A percentile compares a stretch with the other conserved stretches of the same genome.
These are phyloP conservation scores for Salminus brasiliensis DNA, from an alignment of 2,113 vertebrate species.

Conservation along the genomic window DNA sequence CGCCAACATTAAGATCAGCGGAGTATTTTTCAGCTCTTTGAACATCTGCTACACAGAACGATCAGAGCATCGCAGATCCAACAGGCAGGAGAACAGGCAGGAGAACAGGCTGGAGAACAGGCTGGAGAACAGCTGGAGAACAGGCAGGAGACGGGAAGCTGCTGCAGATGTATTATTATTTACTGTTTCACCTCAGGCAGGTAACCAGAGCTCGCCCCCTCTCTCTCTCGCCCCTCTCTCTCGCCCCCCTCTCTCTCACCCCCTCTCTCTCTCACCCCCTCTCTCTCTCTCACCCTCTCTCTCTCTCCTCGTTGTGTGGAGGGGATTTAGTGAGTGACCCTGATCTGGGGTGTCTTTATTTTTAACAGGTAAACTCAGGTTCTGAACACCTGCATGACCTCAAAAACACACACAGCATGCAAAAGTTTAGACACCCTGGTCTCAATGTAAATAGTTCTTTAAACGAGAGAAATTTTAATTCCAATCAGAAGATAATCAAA, in stretches of 20 bases:
- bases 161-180: constrained; percentile 17
- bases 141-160: background rate
- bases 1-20: background rate
- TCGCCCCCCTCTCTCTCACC: background rate
- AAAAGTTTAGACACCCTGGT: too few relatives aligned
- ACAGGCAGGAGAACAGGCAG: background rate
- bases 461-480: too few relatives aligned
- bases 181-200: constrained; percentile 1
- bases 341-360: background rate
- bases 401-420: too few relatives aligned
- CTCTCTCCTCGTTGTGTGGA: background rate
- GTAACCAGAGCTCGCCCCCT: background rate
- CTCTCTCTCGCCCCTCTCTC: background rate
- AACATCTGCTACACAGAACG: background rate
- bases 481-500: too few relatives aligned
- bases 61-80: background rate
- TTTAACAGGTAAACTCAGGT: background rate
- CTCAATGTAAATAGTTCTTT: too few relatives aligned
- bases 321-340: background rate
- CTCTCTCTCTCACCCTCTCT: background rate
- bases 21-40: background rate
- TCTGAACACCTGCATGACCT: too few relatives aligned
- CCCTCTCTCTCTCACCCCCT: background rate
- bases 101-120: background rate
- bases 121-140: background rate